A percentile compares a stretch with the other conserved stretches of the same genome.
Conservation (phyloP, 2,797 vertebrate genomes). For the Cuniculus paca region DNA sequence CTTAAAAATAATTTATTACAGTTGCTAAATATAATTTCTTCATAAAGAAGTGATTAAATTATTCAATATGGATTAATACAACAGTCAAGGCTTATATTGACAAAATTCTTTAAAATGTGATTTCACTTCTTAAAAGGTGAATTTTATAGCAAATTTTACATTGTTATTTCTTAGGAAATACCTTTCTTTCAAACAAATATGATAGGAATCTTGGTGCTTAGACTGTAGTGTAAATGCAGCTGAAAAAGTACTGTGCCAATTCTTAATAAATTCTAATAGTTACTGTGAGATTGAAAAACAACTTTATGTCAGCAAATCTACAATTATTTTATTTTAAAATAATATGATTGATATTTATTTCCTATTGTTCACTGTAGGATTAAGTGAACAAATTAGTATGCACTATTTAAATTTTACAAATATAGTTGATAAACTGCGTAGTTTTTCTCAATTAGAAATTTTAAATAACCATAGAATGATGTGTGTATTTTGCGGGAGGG, state of each 20-base stretch:
- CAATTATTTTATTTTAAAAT: constrained; percentile 43
- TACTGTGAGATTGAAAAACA: background rate
- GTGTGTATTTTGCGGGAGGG: background rate
- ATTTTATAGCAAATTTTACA: constrained; percentile 73
- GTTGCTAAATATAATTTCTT: constrained; percentile 65
- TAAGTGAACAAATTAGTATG: background rate
- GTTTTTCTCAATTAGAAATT: background rate
- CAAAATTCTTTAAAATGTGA: constrained; percentile 74
- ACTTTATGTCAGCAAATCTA: background rate
- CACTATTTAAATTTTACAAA: background rate
- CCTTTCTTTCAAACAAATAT: constrained; percentile 70
- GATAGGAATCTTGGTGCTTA: background rate
- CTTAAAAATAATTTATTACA: constrained; percentile 71
- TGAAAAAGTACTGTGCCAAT: background rate
- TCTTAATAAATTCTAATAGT: background rate
- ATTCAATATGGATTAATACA: constrained; percentile 77
- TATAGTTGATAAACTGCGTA: background rate
- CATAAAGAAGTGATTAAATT: constrained; percentile 65
- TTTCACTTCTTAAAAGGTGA: constrained; percentile 75
- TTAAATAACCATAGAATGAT: background rate
- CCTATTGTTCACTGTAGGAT: background rate
- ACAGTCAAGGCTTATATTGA: constrained; percentile 69
- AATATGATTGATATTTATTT: background rate
- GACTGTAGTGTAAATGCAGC: background rate
- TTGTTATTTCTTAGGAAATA: constrained; percentile 75